Percentiles rank a stretch among this genome's conserved stretches.
These are phyloP conservation scores for Drosophila kohkoa DNA, from an alignment of 1,140 invertebrate genomes.

Conservation along the genomic window DNA sequence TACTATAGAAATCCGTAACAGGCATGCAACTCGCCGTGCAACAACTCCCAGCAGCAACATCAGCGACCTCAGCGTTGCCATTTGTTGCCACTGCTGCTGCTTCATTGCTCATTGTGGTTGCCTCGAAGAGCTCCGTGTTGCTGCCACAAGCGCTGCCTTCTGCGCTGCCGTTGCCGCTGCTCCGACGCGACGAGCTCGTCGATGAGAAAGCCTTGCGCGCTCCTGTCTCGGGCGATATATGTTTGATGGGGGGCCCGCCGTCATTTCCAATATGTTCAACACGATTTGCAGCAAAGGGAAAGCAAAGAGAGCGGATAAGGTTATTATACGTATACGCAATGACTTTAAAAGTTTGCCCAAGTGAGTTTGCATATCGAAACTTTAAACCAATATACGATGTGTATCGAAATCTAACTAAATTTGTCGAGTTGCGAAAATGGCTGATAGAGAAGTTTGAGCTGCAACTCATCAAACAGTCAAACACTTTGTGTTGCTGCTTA, in stretches of 20 bases:
- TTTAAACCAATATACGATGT: neutral
- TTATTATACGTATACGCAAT: neutral
- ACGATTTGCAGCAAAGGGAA: neutral
- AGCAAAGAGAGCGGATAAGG: neutral
- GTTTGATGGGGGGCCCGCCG: neutral
- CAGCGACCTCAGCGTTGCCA: constrained; percentile 16
- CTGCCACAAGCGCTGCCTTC: constrained; percentile 35
- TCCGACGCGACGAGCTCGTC: constrained; percentile 70
- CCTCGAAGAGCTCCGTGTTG: constrained; percentile 39
- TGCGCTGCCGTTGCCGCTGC: constrained; percentile 49
- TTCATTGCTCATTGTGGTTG: constrained; percentile 39
- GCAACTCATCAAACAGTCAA: neutral
- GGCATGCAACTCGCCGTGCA: constrained; percentile 51
- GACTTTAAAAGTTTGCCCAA: neutral
- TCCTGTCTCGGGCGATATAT: constrained; percentile 7
- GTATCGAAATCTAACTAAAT: too few species aligned
- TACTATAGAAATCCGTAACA: constrained; percentile 84
- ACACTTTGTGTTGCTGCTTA: neutral
- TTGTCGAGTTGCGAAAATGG: too few species aligned
- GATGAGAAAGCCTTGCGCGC: constrained; percentile 70
- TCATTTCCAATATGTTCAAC: constrained; percentile 17
- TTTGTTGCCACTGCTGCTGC: neutral
- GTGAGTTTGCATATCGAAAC: neutral
- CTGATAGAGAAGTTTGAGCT: too few species aligned
- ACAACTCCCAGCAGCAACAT: constrained; percentile 3